Conservation (phyloP, 2,113 vertebrate species). For the Syrrhaptes paradoxus region DNA sequence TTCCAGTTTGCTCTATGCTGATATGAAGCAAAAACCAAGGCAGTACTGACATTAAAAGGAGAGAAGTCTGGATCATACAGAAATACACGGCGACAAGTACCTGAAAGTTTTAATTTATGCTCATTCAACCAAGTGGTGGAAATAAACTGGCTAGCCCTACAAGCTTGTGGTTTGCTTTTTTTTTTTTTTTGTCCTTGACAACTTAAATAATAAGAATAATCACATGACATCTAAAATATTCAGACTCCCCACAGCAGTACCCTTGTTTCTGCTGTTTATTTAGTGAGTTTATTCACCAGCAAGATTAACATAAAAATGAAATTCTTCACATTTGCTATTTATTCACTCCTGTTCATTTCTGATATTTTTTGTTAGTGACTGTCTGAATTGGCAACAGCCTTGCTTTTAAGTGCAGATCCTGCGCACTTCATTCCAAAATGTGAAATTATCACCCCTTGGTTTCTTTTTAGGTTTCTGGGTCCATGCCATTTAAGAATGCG, state of each 20-base stretch:
- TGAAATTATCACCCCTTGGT: background rate
- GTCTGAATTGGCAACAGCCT: background rate
- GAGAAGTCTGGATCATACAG: background rate
- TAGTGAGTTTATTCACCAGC: background rate
- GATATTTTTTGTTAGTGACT: background rate
- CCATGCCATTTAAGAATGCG: constrained; percentile 24
- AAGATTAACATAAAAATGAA: background rate
- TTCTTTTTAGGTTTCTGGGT: constrained; percentile 25
- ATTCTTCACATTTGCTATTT: background rate
- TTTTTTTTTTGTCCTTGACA: background rate
- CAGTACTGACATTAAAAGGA: background rate
- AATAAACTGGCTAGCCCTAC: background rate
- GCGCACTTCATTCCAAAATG: background rate
- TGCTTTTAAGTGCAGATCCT: background rate
- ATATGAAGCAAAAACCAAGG: background rate
- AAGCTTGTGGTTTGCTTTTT: background rate
- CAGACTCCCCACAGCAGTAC: background rate
- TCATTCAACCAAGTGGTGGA: background rate
- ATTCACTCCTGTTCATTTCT: background rate
- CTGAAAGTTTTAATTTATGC: background rate
- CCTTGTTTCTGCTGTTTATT: background rate
- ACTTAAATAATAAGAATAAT: background rate
- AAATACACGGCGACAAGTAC: background rate
- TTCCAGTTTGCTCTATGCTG: background rate
- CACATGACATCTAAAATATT: background rate